Percentiles rank a stretch among this genome's conserved stretches.
Conservation (phyloP, 2,113 vertebrate genomes). For the Corythornis cristatus region DNA sequence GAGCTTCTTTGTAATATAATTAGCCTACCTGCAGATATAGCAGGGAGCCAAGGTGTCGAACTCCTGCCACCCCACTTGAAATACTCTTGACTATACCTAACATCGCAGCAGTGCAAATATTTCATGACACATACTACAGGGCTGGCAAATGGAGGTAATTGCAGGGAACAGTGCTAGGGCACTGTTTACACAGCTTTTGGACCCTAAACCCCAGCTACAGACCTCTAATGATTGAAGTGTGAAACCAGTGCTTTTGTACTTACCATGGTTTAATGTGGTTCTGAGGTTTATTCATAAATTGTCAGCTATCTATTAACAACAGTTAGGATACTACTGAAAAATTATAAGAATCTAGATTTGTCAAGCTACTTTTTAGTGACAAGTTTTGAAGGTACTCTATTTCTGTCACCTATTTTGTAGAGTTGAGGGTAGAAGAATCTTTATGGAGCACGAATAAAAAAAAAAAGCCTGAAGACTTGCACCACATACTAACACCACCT, state of each 20-base stretch:
- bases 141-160: neutral
- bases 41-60: neutral
- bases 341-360: neutral
- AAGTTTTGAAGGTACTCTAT: neutral
- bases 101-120: neutral
- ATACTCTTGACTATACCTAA: neutral
- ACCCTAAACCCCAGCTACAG: neutral
- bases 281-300: neutral
- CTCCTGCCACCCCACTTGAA: neutral
- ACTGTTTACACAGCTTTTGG: neutral
- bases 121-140: accelerated
- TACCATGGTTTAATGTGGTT: accelerated
- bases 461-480: neutral
- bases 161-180: neutral
- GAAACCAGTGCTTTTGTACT: neutral
- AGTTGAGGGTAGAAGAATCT: neutral
- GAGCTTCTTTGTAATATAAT: neutral
- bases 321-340: neutral
- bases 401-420: neutral
- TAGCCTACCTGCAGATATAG: neutral
- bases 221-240: neutral
- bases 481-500: neutral
- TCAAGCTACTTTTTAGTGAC: neutral
- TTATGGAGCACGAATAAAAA: neutral
- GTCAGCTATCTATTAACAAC: neutral